Evolutionary conservation across 2,888 invertebrate genomes (phyloP).

Genomic region (Myathropa florea): DNA sequence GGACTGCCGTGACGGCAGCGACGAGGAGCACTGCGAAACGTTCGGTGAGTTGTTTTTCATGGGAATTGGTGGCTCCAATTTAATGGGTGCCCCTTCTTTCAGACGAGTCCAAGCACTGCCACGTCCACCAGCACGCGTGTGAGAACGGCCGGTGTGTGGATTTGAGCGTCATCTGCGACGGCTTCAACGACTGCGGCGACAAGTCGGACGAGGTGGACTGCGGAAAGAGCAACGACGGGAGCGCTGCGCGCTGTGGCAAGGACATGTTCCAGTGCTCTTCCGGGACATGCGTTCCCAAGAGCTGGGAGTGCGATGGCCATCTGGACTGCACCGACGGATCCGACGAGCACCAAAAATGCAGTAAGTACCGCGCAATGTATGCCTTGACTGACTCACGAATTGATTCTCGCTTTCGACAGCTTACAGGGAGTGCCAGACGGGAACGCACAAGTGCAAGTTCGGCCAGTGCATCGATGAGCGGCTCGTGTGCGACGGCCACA

Average conservation of each 20-base stretch:
- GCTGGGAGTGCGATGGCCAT: constrained; percentile 87
- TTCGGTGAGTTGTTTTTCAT: constrained; percentile 75
- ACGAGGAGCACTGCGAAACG: constrained; percentile 82
- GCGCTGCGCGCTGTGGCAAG: constrained; percentile 77
- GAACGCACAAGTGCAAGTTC: constrained; percentile 80
- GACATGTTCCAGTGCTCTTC: constrained; percentile 85
- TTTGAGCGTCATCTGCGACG: constrained; percentile 82
- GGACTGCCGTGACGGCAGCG: constrained; percentile 83
- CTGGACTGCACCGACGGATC: constrained; percentile 88
- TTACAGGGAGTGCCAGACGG: constrained; percentile 74
- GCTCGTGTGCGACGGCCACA: constrained; percentile 83
- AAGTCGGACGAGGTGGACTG: constrained; percentile 83
- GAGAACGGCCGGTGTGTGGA: constrained; percentile 82
- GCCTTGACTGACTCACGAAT: no score
- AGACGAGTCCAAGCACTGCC: constrained; percentile 79
- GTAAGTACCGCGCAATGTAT: constrained; percentile 65
- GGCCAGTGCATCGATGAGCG: constrained; percentile 83
- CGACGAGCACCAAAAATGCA: constrained; percentile 86
- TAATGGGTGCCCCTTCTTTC: not conserved
- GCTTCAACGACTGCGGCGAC: constrained; percentile 83
- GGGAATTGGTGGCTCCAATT: not conserved
- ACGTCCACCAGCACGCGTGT: constrained; percentile 81
- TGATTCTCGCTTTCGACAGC: constrained; percentile 52
- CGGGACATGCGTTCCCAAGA: constrained; percentile 86
- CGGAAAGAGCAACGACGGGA: constrained; percentile 62